Conservation (phyloP, 2,113 vertebrate species). For the Lophotis ruficrista region DNA sequence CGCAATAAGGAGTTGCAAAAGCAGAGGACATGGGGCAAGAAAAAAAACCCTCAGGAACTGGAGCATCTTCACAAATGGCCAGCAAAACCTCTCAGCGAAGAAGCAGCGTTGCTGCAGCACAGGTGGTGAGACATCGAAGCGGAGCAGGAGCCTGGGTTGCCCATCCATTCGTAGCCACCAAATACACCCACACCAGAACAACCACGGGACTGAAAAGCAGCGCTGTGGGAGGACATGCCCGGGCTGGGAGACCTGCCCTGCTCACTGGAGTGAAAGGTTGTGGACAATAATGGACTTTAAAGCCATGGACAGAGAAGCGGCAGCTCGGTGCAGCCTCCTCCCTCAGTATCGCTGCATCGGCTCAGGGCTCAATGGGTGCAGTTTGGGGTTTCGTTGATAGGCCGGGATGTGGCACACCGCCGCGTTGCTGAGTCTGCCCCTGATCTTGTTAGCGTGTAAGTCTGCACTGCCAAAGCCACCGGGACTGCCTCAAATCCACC, state of each 20-base stretch:
- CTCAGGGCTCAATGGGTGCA: neutral
- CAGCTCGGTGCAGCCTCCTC: neutral
- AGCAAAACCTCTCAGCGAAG: neutral
- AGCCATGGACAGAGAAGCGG: neutral
- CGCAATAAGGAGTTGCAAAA: neutral
- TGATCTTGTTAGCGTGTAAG: neutral
- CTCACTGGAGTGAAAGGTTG: neutral
- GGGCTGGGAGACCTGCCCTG: neutral
- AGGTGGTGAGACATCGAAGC: neutral
- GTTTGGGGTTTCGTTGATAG: neutral
- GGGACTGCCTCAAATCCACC: rapidly evolving
- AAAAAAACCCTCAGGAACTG: neutral
- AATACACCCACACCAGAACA: neutral
- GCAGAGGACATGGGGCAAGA: neutral
- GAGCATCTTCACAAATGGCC: neutral
- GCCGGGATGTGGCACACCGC: neutral
- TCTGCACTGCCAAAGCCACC: neutral
- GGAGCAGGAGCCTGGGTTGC: neutral
- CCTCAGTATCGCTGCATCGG: neutral
- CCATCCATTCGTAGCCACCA: neutral
- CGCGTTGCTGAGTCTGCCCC: neutral
- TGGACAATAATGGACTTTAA: neutral
- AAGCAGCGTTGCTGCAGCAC: neutral
- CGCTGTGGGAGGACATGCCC: rapidly evolving
- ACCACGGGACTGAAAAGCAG: neutral